phyloP scores from a whole-genome alignment of 2,888 invertebrate genomes.

The Pseudococcus longispinus region DNA sequence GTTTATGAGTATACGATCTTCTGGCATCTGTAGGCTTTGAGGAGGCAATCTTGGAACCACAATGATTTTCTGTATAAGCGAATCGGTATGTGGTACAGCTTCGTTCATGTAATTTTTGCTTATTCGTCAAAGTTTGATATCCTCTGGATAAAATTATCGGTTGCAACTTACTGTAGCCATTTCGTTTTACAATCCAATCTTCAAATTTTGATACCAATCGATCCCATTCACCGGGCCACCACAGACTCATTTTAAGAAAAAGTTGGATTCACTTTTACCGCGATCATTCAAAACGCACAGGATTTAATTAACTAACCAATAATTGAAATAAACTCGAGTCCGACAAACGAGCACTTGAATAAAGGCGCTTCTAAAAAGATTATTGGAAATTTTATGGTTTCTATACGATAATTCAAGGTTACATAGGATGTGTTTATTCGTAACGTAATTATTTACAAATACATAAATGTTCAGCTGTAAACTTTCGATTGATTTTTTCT shows the following conservation, averaged over 20 bases:
- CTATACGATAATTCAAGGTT: conserved; percentile 29
- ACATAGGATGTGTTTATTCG: background rate
- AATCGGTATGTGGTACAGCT: conserved; percentile 47
- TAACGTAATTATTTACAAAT: conserved; percentile 27
- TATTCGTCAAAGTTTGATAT: conserved; percentile 31
- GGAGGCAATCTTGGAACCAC: background rate
- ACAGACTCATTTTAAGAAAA: conserved; percentile 46
- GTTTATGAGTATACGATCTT: conserved; percentile 9
- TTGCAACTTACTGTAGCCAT: conserved; percentile 48
- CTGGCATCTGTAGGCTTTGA: background rate
- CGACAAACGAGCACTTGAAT: background rate
- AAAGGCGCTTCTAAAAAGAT: background rate
- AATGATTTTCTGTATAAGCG: background rate
- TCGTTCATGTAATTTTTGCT: background rate
- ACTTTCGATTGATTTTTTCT: conserved; percentile 19
- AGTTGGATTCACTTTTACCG: background rate
- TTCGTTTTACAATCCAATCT: conserved; percentile 44
- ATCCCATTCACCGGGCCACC: conserved; percentile 55
- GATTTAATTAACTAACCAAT: background rate
- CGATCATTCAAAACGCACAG: background rate
- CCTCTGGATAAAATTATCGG: conserved; percentile 25
- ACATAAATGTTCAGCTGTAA: conserved; percentile 17
- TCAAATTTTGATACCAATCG: conserved; percentile 49
- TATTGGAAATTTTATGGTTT: conserved; percentile 32
- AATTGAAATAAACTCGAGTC: background rate